Evolutionary conservation across 1,140 invertebrate genomes (phyloP).

Genomic region (Ruditapes philippinarum): DNA sequence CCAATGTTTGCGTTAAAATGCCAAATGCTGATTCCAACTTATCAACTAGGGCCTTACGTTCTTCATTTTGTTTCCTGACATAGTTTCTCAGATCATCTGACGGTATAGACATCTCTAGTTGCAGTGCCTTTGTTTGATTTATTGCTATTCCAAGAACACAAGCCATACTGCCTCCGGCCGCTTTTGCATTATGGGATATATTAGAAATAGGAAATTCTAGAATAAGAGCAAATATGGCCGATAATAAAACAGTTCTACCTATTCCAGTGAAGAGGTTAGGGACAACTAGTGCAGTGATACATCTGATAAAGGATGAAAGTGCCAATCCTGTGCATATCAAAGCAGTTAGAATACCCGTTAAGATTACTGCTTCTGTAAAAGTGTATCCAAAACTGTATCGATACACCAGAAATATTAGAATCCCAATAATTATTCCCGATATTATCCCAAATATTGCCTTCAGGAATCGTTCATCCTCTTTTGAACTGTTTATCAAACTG

Average conservation of each 20-base stretch:
- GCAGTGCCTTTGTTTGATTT: constrained; percentile 25
- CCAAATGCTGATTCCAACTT: too few species aligned
- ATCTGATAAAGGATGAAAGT: constrained; percentile 24
- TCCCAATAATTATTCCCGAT: constrained; percentile 20
- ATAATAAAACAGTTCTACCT: constrained; percentile 30
- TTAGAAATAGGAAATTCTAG: constrained; percentile 17
- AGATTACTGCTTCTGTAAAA: constrained; percentile 17
- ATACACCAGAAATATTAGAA: constrained; percentile 29
- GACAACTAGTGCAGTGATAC: constrained; percentile 26
- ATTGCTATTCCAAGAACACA: constrained; percentile 50
- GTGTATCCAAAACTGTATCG: constrained; percentile 43
- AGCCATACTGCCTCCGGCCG: constrained; percentile 43
- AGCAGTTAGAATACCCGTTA: not conserved
- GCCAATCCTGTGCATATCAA: constrained; percentile 30
- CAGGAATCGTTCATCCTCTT: not conserved
- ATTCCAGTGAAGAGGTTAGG: constrained; percentile 52
- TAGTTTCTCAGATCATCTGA: too few species aligned
- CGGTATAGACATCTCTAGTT: not conserved
- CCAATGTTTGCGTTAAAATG: too few species aligned
- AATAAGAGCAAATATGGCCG: constrained; percentile 55
- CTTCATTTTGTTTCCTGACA: too few species aligned
- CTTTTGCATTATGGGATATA: constrained; percentile 33
- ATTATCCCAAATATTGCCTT: constrained; percentile 46
- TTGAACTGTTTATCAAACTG: constrained; percentile 14
- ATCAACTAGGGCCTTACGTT: too few species aligned